phyloP scores from a whole-genome alignment of 1,140 invertebrate species.

The Drosophila parvula region DNA sequence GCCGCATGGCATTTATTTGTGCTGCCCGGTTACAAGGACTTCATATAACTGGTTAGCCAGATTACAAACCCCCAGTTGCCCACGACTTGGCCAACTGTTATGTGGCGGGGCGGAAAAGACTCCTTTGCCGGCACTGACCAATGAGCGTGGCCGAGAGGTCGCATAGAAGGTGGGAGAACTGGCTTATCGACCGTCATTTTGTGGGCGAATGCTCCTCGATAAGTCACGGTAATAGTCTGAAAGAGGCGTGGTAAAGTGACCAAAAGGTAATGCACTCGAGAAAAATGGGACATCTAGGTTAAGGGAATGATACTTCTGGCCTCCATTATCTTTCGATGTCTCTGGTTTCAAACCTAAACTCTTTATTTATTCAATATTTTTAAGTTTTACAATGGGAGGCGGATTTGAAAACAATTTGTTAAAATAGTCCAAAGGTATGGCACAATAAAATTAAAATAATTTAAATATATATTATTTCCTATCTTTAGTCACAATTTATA shows the following conservation, averaged over 20 bases:
- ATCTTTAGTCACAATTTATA: not conserved
- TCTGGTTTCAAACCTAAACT: too few species aligned
- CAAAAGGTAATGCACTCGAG: conserved; percentile 13
- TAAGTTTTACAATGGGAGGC: too few species aligned
- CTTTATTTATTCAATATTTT: too few species aligned
- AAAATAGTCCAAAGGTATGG: not conserved
- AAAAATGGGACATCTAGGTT: not conserved
- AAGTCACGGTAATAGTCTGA: conserved; percentile 39
- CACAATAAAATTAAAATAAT: not conserved
- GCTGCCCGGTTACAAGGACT: conserved; percentile 82
- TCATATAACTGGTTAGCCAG: conserved; percentile 82
- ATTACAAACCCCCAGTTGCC: conserved; percentile 54
- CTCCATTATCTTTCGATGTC: too few species aligned
- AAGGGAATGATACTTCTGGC: not conserved
- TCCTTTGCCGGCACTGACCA: conserved; percentile 48
- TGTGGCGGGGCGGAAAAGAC: conserved; percentile 46
- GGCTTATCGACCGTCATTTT: conserved; percentile 50
- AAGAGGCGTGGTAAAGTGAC: conserved; percentile 39
- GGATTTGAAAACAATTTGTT: not conserved
- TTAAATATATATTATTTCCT: not conserved
- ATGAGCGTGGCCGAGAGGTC: conserved; percentile 39
- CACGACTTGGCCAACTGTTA: conserved; percentile 69
- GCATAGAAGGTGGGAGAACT: not conserved
- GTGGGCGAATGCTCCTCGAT: conserved; percentile 18
- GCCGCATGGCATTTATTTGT: conserved; percentile 81